Percentiles rank a stretch among this genome's conserved stretches.
Conservation (phyloP, 2,888 invertebrate genomes). For the Sipha maydis region DNA sequence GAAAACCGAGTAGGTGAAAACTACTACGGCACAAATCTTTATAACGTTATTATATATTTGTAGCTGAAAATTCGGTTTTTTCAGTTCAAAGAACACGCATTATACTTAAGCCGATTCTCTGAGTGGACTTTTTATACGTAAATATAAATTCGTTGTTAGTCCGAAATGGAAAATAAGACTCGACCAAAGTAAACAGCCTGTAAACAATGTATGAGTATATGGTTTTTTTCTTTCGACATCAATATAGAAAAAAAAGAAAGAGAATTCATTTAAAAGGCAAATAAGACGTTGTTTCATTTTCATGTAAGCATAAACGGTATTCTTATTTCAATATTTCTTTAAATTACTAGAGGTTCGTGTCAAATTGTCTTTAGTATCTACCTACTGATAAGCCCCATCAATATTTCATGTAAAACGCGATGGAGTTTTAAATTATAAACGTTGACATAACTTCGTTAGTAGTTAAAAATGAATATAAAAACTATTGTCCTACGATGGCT, state of each 20-base stretch:
- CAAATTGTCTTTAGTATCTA: not conserved
- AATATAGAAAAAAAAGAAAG: not conserved
- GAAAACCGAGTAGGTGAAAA: not conserved
- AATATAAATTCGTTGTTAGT: not conserved
- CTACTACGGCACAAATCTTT: not conserved
- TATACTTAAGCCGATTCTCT: not conserved
- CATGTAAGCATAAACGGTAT: not conserved
- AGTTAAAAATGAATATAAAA: not conserved
- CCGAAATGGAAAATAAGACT: not conserved
- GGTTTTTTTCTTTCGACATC: not conserved
- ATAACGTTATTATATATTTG: not conserved
- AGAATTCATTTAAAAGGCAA: conserved; percentile 8
- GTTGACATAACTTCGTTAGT: not conserved
- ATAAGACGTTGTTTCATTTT: not conserved
- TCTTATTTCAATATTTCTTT: not conserved
- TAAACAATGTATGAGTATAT: not conserved
- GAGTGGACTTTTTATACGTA: conserved; percentile 1
- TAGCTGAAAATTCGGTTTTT: not conserved
- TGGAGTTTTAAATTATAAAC: not conserved
- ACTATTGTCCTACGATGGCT: no score
- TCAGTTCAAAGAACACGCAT: conserved; percentile 2
- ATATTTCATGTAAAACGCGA: not conserved
- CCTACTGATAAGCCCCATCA: not conserved
- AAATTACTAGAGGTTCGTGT: not conserved
- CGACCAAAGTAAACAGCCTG: conserved; percentile 6